Evolutionary conservation across 2,113 vertebrate genomes (phyloP), one percentile per base, ranked within the genome.

Genomic region (Pachycephala philippinensis): DNA sequence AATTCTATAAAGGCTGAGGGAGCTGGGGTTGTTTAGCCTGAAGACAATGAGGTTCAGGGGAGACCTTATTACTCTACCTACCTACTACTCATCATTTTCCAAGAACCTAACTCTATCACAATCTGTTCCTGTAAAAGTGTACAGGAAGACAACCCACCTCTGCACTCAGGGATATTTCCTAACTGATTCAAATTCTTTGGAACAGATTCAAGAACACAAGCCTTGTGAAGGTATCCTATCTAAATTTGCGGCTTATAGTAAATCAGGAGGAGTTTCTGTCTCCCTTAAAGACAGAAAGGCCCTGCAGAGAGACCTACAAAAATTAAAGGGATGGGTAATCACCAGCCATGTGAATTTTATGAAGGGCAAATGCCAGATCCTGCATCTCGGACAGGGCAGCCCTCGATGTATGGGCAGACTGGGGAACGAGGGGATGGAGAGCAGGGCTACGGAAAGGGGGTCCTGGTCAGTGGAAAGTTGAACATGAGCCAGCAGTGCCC

Each of bases 391-490:
- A 39, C 5, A 17, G 11, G 10, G 23, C 28, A 74, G 33, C 44
- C 20, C 5, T 44, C 37, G 22, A 24, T 60, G 5, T 45, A 8
- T 7, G 4, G 27, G 39, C 33, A 59, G 13, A 16, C 15, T 14
- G 37, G 10, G 20, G 40, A 57, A 57, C 1, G 10, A 39, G 23
- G 52, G 2, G 4, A 7, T 52, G 52, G 15, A 57, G 4, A 50
- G 8, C 15, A 47, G 10, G 1, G 2, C 24, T 30, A 8, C 4
- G 3, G 33, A 78, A 45, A 61, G 18, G 19, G 15, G 1, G 1
- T 50, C 22, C 15, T n/a, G 45, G 27, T 61, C 2, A 0, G 2
- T 52, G 26, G 0, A 15, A 35, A 26, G 8, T 0, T 31, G 45
- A 70, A 28, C 1, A 1, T 6, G 28, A 77, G 15, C 1, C 23